A percentile compares a stretch with the other conserved stretches of the same genome.
phyloP scores from a whole-genome alignment of 1,140 invertebrate species.

The Saxidomus purpurata region DNA sequence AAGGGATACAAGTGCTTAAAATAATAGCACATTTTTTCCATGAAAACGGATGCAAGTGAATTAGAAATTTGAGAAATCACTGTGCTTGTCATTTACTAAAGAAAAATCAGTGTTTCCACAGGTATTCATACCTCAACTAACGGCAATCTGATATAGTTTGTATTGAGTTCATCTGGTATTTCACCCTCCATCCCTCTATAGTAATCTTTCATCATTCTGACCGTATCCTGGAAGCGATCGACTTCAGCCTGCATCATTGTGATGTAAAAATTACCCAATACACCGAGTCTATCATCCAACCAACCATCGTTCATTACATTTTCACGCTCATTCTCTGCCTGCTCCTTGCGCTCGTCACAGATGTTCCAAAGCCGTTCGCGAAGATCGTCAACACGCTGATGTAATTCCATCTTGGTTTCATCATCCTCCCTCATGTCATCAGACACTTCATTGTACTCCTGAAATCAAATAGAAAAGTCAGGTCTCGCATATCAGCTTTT shows the following conservation, averaged over 20 bases:
- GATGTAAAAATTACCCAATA: constrained; percentile 86
- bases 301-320: constrained; percentile 85
- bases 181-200: constrained; percentile 86
- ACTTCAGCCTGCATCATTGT: constrained; percentile 86
- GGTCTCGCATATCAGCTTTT: no score
- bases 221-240: constrained; percentile 85
- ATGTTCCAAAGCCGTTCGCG: constrained; percentile 86
- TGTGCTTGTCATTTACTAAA: no score
- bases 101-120: no score
- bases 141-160: constrained; percentile 84
- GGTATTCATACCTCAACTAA: constrained; percentile 84
- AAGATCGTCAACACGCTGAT: constrained; percentile 86
- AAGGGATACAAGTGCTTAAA: no score
- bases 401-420: constrained; percentile 85
- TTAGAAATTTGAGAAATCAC: no score
- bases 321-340: constrained; percentile 85
- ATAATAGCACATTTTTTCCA: no score
- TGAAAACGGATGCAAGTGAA: no score
- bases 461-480: constrained; percentile 10
- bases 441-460: constrained; percentile 86
- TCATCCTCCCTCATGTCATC: constrained; percentile 86
- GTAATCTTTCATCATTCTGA: constrained; percentile 85
- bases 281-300: constrained; percentile 85
- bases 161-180: constrained; percentile 84
- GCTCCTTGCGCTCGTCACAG: constrained; percentile 85